A percentile compares a stretch with the other conserved stretches of the same genome.
phyloP scores from a whole-genome alignment of 2,797 vertebrate genomes.

The Anableps anableps region DNA sequence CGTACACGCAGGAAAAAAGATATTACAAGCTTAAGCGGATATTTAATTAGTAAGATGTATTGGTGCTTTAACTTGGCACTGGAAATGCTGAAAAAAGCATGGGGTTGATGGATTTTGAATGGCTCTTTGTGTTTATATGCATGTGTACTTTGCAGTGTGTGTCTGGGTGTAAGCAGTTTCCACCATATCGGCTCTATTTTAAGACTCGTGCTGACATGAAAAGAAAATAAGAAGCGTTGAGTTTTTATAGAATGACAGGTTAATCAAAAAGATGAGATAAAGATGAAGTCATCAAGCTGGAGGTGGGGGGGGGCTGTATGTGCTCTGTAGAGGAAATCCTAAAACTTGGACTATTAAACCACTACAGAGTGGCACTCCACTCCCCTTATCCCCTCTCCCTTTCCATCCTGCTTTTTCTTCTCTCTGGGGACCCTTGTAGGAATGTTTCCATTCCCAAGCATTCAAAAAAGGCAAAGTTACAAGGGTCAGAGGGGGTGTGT shows the following conservation, averaged over 20 bases:
- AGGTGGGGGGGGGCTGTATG: background rate
- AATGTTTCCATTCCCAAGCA: slow-evolving; percentile 79
- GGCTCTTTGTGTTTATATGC: slow-evolving; percentile 3
- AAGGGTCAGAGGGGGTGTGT: slow-evolving; percentile 49
- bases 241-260: background rate
- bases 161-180: slow-evolving; percentile 45
- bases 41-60: slow-evolving; percentile 57
- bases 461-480: slow-evolving; percentile 56
- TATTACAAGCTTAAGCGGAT: slow-evolving; percentile 28
- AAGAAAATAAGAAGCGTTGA: slow-evolving; percentile 9
- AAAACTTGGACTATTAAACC: slow-evolving; percentile 8
- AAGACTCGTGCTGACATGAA: slow-evolving; percentile 46
- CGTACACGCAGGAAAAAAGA: background rate
- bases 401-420: slow-evolving; percentile 28
- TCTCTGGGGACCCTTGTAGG: slow-evolving; percentile 66
- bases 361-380: slow-evolving; percentile 19
- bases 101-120: slow-evolving; percentile 36
- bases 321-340: background rate
- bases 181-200: slow-evolving; percentile 49
- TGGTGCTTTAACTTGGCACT: slow-evolving; percentile 32
- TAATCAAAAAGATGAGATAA: slow-evolving; percentile 11
- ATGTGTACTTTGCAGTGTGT: slow-evolving; percentile 27
- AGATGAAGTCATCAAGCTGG: background rate
- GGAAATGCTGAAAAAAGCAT: slow-evolving; percentile 21
- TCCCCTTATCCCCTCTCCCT: slow-evolving; percentile 13